These are phyloP conservation scores for Tonatia bakeri DNA, from an alignment of 2,113 vertebrate species.

Conservation along the genomic window DNA sequence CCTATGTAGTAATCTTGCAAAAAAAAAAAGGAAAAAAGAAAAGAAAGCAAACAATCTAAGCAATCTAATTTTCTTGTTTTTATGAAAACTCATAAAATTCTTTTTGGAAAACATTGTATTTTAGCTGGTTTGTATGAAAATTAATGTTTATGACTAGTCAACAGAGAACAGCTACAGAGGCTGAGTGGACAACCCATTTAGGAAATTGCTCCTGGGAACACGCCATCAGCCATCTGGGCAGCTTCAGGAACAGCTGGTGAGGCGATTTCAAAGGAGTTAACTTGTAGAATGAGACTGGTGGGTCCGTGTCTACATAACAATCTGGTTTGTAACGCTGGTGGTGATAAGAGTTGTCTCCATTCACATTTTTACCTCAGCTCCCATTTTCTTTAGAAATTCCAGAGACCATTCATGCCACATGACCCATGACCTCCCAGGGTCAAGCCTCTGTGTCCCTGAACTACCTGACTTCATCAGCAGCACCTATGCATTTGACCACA, in stretches of 20 bases:
- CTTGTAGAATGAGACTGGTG: slow-evolving; percentile 35
- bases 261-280: not conserved
- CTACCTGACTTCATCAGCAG: not conserved
- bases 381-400: not conserved
- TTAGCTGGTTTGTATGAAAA: not conserved
- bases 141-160: slow-evolving; percentile 22
- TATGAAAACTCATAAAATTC: not conserved
- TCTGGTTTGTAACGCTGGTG: not conserved
- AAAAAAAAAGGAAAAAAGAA: not conserved
- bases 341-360: not conserved
- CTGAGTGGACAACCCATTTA: not conserved
- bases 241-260: slow-evolving; percentile 36
- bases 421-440: not conserved
- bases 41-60: not conserved
- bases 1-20: not conserved
- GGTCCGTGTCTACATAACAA: not conserved
- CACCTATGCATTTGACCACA: not conserved
- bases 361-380: slow-evolving; percentile 12
- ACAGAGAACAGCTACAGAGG: slow-evolving; percentile 5
- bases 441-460: not conserved
- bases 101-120: not conserved
- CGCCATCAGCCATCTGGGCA: slow-evolving; percentile 30
- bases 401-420: not conserved
- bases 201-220: slow-evolving; percentile 13
- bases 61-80: not conserved